Base-by-base conservation (phyloP, 2,113 vertebrate species). In the Helogale parvula region DNA sequence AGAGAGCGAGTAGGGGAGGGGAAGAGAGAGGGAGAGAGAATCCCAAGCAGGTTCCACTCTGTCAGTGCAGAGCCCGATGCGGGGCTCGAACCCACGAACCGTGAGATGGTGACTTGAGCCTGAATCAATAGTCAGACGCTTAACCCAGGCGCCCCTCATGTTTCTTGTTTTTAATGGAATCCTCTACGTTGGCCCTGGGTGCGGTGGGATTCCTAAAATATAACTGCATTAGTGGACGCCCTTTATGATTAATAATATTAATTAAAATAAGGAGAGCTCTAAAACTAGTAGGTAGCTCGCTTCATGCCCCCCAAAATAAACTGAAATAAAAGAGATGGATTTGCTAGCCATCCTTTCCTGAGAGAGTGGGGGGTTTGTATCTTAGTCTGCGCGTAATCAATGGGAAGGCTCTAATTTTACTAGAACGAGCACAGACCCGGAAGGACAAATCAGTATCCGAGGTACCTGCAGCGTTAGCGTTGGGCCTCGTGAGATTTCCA, bases 261-360 rank as follows among this genome's bases (percentile, higher is more conserved):
- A 57, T 21, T 31, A 41, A 31, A 38, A 13, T 7, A 14, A 25
- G 47, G 33, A 52, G 35, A 6, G 35, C 13, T 27, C 52, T 60
- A 0, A 25, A n/a, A 50, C 35, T 14, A 3, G 65, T 57, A 3
- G 77, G 8, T 10, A 8, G 19, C 60, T n/a, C 19, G 35, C 17
- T 9, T 27, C 54, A 7, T 29, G 9, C 52, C 80, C 68, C 41
- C 14, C 10, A 1, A n/a, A 29, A 31, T 29, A 13, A 29, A n/a
- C 80, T 29, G 38, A 60, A 72, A n/a, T 6, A 8, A 31, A 31
- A 4, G 41, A 23, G 19, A 0, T 5, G 38, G 68, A 0, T 27
- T 47, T 11, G 54, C 81, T 31, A 9, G 5, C 4, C 10, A 31
- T 4, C 23, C 41, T 31, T 7, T 27, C 23, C 41, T 0, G 2